phyloP scores from a whole-genome alignment of 2,888 invertebrate genomes.

The Patella depressa region DNA sequence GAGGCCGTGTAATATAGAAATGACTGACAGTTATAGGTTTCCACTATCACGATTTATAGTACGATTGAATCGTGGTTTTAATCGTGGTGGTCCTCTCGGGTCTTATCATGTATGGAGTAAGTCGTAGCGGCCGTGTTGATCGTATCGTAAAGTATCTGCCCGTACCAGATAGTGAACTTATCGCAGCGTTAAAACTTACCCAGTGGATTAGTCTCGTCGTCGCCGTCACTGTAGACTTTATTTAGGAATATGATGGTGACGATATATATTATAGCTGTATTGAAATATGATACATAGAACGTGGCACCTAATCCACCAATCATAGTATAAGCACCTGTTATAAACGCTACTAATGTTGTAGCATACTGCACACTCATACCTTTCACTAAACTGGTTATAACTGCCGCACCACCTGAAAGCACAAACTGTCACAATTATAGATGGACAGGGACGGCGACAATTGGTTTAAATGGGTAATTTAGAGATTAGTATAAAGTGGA shows the following conservation, averaged over 20 bases:
- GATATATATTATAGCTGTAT: constrained; percentile 67
- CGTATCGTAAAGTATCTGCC: no score
- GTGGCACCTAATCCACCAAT: constrained; percentile 70
- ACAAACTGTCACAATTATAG: neutral
- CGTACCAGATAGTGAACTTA: no score
- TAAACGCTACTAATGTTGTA: constrained; percentile 61
- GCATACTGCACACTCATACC: constrained; percentile 66
- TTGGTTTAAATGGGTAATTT: no score
- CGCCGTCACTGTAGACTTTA: constrained; percentile 60
- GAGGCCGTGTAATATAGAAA: neutral
- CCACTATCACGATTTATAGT: no score
- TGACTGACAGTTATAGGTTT: neutral
- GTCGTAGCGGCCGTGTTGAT: no score
- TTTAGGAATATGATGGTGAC: constrained; percentile 66
- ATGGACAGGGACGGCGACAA: neutral
- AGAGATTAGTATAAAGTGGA: no score
- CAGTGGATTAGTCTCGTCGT: constrained; percentile 42
- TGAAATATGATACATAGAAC: constrained; percentile 72
- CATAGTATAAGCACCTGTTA: constrained; percentile 67
- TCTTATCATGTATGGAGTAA: no score
- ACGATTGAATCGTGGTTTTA: no score
- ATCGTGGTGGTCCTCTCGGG: no score
- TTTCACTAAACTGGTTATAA: constrained; percentile 65
- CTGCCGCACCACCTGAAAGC: constrained; percentile 63
- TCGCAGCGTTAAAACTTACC: constrained; percentile 36